Percentiles rank a stretch among this genome's conserved stretches.
phyloP scores from a whole-genome alignment of 2,888 invertebrate genomes.

The Calliopum simillimum region DNA sequence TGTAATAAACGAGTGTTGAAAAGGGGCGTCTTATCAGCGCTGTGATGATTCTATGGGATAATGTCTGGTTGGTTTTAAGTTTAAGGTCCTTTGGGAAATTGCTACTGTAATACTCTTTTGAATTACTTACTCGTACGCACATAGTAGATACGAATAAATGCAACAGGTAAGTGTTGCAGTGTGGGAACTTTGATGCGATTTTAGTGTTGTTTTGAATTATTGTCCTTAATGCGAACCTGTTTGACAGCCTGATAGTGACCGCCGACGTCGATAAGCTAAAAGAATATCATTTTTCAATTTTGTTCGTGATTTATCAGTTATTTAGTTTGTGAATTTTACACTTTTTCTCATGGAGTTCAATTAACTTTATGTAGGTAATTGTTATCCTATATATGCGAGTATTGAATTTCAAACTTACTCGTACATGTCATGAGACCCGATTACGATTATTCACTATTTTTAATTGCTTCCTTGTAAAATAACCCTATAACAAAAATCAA shows the following conservation, averaged over 20 bases:
- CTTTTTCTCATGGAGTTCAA: constrained; percentile 20
- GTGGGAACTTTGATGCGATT: constrained; percentile 20
- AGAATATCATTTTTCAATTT: constrained; percentile 24
- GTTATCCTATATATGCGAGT: not conserved
- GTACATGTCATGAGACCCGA: no score
- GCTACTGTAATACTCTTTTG: not conserved
- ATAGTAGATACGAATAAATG: no score
- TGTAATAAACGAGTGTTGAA: constrained; percentile 43
- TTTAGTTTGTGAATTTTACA: not conserved
- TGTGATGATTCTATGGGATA: constrained; percentile 10
- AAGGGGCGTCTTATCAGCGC: constrained; percentile 43
- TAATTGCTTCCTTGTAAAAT: no score
- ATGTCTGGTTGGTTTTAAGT: not conserved
- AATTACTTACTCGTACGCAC: not conserved
- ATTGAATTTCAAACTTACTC: constrained; percentile 4
- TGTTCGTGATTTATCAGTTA: constrained; percentile 15
- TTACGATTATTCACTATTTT: no score
- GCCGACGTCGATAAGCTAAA: not conserved
- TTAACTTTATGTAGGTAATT: constrained; percentile 8
- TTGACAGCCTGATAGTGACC: not conserved
- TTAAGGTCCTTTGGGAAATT: constrained; percentile 16
- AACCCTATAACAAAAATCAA: no score
- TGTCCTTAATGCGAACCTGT: constrained; percentile 1
- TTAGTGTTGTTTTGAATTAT: not conserved
- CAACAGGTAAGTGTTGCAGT: constrained; percentile 25